Conservation (phyloP, 2,888 invertebrate genomes). For the Parnassius mnemosyne region DNA sequence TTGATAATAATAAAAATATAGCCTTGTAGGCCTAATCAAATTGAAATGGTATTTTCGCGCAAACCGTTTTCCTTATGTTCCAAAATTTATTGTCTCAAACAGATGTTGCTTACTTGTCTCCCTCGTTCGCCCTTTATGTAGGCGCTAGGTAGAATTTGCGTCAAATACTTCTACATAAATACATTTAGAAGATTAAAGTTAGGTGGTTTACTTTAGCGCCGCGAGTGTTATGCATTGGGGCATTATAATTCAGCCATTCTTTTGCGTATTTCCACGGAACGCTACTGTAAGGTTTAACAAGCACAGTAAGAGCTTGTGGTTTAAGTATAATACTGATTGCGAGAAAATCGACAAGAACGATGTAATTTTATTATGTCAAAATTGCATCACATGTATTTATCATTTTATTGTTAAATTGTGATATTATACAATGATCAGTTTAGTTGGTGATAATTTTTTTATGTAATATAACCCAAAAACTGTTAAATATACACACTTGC, state of each 20-base stretch:
- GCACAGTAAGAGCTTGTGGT: neutral
- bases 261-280: neutral
- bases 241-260: conserved; percentile 10
- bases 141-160: conserved; percentile 13
- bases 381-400: no score
- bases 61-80: conserved; percentile 33
- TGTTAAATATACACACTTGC: no score
- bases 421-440: no score
- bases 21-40: neutral
- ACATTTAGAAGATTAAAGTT: conserved; percentile 7
- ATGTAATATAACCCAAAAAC: no score
- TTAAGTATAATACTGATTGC: conserved; percentile 5
- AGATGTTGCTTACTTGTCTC: conserved; percentile 38
- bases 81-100: conserved; percentile 38
- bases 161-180: conserved; percentile 3
- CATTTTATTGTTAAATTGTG: no score
- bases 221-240: neutral
- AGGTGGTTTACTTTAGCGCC: conserved; percentile 12
- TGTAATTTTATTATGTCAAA: no score
- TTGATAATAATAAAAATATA: conserved; percentile 1
- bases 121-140: conserved; percentile 23
- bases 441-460: no score
- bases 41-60: conserved; percentile 19
- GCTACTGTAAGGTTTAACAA: neutral
- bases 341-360: neutral